Evolutionary conservation across 2,797 vertebrate genomes (phyloP), one percentile per base, ranked within the genome.

Genomic region (Babyrousa celebensis): DNA sequence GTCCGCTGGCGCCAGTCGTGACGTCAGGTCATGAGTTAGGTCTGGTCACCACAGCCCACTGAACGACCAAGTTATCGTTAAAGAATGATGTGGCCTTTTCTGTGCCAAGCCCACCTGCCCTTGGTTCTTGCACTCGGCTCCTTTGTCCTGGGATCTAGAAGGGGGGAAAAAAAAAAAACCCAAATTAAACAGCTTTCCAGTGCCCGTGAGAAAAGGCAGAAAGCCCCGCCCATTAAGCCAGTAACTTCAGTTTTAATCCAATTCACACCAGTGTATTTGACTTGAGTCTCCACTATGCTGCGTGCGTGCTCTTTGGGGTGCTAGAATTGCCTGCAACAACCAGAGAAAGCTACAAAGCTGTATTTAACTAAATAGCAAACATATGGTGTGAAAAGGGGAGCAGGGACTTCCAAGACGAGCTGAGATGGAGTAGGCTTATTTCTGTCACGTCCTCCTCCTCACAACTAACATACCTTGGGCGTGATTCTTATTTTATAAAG

Each of bases 401-500:
- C 18, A 70, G 36, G 54, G 60, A 75, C 60, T 79, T 77, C 27
- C 29, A 16, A 1, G 21, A 78, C 20, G 8, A 83, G n/a, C 20
- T 15, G 16, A 84, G n/a, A 84, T 18, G 17, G 62, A 78, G 58
- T n/a, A 56, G 20, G n/a, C 58, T 90, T 3, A 67, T 90, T 93
- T 17, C 6, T 86, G 77, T 89, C 40, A 83, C 15, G 36, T 60
- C 40, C 9, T 95, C 48, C 67, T 2, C 63, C 54, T 89, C 75
- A 72, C 18, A 70, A 43, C 23, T 92, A 32, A 52, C 29, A 80
- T 16, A 12, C 32, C 43, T 78, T 70, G n/a, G 14, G 12, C 75
- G n/a, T 85, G 60, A 63, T 78, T 89, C 29, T 93, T 58, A 58
- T 67, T 95, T 95, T 70, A 21, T 36, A 72, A 94, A 80, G 72